Conservation (phyloP, 2,888 invertebrate species). For the Unio delphinus region DNA sequence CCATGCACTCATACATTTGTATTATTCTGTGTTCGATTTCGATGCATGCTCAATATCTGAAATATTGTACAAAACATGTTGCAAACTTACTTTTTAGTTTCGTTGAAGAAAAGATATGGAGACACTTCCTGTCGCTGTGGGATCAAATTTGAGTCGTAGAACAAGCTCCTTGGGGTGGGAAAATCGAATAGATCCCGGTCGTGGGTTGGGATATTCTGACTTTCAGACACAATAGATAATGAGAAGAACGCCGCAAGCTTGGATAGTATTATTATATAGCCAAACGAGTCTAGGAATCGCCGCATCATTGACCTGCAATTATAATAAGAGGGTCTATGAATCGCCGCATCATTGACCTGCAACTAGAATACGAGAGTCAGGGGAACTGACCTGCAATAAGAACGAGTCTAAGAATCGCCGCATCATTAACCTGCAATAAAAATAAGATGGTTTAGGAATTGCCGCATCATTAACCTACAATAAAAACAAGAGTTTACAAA, state of each 20-base stretch:
- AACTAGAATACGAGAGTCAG: too few species aligned
- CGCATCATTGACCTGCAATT: slow-evolving; percentile 38
- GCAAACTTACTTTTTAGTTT: slow-evolving; percentile 47
- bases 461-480: slow-evolving; percentile 39
- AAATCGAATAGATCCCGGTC: slow-evolving; percentile 26
- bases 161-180: slow-evolving; percentile 30
- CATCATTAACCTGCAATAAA: too few species aligned
- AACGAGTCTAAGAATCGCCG: too few species aligned
- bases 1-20: too few species aligned
- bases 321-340: not conserved
- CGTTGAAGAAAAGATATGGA: slow-evolving; percentile 45
- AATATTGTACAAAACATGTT: too few species aligned
- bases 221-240: slow-evolving; percentile 15
- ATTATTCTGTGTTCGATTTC: too few species aligned
- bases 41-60: too few species aligned
- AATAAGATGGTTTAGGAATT: slow-evolving; percentile 25
- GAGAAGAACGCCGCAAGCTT: slow-evolving; percentile 31
- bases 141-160: slow-evolving; percentile 53
- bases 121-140: slow-evolving; percentile 52
- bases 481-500: slow-evolving; percentile 7
- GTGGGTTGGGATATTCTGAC: slow-evolving; percentile 24
- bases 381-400: too few species aligned
- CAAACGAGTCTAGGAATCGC: slow-evolving; percentile 33
- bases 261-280: slow-evolving; percentile 33
- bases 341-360: too few species aligned